phyloP scores from a whole-genome alignment of 1,140 invertebrate species.

The Drosophila insularis region DNA sequence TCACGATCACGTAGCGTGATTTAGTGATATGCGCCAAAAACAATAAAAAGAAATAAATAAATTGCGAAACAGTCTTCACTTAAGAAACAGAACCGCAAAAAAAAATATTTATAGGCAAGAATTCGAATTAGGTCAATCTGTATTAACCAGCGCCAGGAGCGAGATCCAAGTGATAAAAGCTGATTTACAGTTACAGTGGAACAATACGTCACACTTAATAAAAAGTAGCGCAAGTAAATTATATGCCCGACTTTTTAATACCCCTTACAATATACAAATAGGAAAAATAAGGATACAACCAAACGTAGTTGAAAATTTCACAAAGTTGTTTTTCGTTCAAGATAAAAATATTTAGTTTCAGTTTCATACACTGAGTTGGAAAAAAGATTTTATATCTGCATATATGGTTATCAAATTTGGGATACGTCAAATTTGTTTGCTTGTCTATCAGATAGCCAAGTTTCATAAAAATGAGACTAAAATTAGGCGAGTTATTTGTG shows the following conservation, averaged over 20 bases:
- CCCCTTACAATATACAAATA: background rate
- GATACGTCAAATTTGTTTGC: no score
- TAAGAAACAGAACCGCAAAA: background rate
- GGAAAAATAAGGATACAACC: no score
- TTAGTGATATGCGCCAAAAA: background rate
- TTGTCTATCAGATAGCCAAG: no score
- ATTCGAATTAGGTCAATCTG: conserved; percentile 4
- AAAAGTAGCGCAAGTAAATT: background rate
- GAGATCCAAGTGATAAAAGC: background rate
- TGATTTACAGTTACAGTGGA: conserved; percentile 3
- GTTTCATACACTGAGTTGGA: no score
- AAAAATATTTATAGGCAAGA: background rate
- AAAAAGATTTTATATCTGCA: no score
- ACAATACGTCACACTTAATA: conserved; percentile 1
- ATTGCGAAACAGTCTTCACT: background rate
- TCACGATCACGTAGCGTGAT: conserved; percentile 2
- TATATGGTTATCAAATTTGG: no score
- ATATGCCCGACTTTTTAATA: background rate
- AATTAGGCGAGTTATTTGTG: no score
- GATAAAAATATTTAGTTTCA: no score
- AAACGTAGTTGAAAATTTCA: no score
- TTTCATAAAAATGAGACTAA: no score
- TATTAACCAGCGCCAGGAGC: background rate
- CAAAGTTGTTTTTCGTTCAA: no score
- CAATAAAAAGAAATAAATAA: no score